These are phyloP conservation scores for Gymnopithys bicolor DNA, from an alignment of 2,797 vertebrate genomes.

Conservation along the genomic window DNA sequence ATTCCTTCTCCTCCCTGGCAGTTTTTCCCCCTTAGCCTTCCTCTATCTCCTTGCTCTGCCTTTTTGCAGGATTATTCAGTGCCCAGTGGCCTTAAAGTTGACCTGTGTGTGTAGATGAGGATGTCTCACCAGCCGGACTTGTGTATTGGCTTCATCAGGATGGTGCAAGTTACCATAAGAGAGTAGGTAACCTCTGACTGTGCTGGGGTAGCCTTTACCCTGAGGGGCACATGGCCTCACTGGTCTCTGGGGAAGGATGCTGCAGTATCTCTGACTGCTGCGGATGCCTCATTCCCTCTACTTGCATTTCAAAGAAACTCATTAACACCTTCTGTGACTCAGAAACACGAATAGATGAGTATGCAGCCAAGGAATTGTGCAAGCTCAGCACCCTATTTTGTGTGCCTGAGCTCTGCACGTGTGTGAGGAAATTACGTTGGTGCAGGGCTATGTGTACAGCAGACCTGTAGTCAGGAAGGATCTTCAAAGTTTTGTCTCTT, in stretches of 20 bases:
- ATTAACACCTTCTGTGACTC: neutral
- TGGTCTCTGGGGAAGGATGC: neutral
- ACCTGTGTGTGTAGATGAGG: neutral
- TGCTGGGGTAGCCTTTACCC: neutral
- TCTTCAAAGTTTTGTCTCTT: slow-evolving; percentile 52
- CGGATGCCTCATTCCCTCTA: neutral
- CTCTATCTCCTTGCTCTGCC: neutral
- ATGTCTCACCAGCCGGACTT: neutral
- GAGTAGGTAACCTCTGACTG: neutral
- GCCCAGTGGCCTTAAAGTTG: neutral
- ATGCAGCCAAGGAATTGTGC: neutral
- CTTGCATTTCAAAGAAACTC: neutral
- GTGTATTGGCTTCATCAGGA: neutral
- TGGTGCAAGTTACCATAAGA: rapidly evolving
- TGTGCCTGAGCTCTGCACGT: neutral
- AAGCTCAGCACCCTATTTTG: neutral
- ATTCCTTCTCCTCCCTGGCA: neutral
- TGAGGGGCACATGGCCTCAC: neutral
- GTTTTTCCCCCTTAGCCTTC: neutral
- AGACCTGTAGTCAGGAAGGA: neutral
- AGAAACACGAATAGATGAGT: neutral
- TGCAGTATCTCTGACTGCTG: neutral
- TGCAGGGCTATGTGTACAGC: neutral
- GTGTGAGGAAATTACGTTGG: neutral
- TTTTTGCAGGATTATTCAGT: neutral